Evolutionary conservation across 2,888 invertebrate species (phyloP), one percentile per base, ranked within the genome.

Genomic region (Tetragonisca angustula): DNA sequence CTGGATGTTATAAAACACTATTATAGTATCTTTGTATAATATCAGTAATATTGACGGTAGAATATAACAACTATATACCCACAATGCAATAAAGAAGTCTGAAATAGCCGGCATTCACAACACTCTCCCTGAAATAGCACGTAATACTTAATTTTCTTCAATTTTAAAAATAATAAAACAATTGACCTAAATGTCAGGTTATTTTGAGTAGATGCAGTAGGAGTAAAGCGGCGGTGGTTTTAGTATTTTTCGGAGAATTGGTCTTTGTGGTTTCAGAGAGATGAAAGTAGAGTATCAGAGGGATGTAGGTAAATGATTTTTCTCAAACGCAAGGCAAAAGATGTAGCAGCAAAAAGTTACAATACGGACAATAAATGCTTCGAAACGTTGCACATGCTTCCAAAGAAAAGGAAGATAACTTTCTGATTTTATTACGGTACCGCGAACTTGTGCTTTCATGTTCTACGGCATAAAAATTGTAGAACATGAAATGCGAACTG

Each of bases 231-330:
- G 21, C 43, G 54, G 19, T 15, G 36, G 50, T 69, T 69, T 62
- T 32, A 36, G 59, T 17, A 65, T 65, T 71, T 43, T 74, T 74
- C 61, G 61, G 32, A 43, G 79, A 52, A 79, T 61, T 56, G 49
- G 49, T 62, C 65, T 81, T 79, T 73, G 73, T 64, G 56, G 68
- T 69, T 68, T 43, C 80, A 27, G 36, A 11, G 69, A 43, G 64
- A 74, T 70, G 79, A 81, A 81, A 69, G 79, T 69, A 54, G 70
- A 79, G 64, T 79, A 74, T 79, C 69, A 74, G 11, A 64, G 67
- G 65, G 67, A 64, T 17, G 27, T 9, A 56, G 36, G 62, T 65
- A 81, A 81, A 83, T 67, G 82, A 68, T 81, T 71, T 70, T 72
- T 19, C 76, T 72, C 19, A 6, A 68, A 76, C 67, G 67, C 76